These are phyloP conservation scores for Sialis lutaria DNA, from an alignment of 2,888 invertebrate genomes.

Conservation along the genomic window DNA sequence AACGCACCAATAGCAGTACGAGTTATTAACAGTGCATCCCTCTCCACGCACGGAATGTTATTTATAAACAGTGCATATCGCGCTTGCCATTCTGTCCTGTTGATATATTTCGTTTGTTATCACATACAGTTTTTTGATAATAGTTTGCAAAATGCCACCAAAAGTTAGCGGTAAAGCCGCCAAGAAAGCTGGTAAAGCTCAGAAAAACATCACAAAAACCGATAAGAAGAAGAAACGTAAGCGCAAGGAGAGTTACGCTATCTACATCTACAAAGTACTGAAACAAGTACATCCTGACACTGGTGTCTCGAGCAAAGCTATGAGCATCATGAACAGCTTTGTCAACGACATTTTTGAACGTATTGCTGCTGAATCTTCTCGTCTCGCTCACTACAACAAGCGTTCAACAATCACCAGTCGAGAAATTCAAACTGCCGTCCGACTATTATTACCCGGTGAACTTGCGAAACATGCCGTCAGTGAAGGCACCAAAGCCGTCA, in stretches of 20 bases:
- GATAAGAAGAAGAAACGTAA: constrained; percentile 40
- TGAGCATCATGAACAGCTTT: too few relatives aligned
- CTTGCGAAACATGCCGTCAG: constrained; percentile 46
- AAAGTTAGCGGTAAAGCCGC: constrained; percentile 26
- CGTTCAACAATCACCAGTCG: constrained; percentile 45
- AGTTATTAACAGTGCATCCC: too few relatives aligned
- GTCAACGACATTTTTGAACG: too few relatives aligned
- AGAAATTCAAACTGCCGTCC: constrained; percentile 52
- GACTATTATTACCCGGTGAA: constrained; percentile 51
- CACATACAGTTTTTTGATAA: too few relatives aligned
- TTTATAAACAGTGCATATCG: too few relatives aligned
- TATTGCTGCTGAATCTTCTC: too few relatives aligned
- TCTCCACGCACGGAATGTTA: too few relatives aligned
- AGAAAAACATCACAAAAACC: constrained; percentile 34
- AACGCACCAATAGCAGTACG: too few relatives aligned
- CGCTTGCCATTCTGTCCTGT: too few relatives aligned
- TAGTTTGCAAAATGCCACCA: constrained; percentile 15
- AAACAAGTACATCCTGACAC: constrained; percentile 42
- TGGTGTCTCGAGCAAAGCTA: constrained; percentile 41
- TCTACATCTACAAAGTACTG: constrained; percentile 44
- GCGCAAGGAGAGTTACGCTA: constrained; percentile 37
- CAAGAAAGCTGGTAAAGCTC: constrained; percentile 36
- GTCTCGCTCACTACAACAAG: constrained; percentile 43
- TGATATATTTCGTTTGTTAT: too few relatives aligned
- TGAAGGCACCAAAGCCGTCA: constrained; percentile 20